phyloP scores from a whole-genome alignment of 2,888 invertebrate genomes.

The Spilarctia lutea region DNA sequence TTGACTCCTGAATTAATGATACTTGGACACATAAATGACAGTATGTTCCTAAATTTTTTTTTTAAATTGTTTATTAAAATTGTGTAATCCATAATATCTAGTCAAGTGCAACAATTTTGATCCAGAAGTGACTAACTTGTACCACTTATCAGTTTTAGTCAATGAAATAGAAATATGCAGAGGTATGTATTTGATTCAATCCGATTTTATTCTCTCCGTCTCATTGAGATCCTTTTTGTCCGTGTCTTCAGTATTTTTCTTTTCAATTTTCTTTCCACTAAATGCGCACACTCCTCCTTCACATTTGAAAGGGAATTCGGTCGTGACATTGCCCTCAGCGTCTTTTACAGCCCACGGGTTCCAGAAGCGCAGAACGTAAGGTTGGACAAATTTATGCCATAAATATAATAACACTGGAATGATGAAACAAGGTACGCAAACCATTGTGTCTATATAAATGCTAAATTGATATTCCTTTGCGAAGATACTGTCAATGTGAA shows the following conservation, averaged over 20 bases:
- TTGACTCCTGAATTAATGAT: background rate
- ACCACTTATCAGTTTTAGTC: background rate
- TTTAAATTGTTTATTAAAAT: background rate
- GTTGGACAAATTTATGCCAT: conserved; percentile 95
- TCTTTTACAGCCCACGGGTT: conserved; percentile 92
- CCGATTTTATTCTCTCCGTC: conserved; percentile 58
- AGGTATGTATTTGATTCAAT: conserved; percentile 44
- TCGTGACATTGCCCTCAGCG: conserved; percentile 86
- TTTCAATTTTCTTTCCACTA: conserved; percentile 57
- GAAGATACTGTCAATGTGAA: background rate
- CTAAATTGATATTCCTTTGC: background rate
- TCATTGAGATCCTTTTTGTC: conserved; percentile 42
- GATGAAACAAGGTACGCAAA: conserved; percentile 94
- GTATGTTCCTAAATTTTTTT: background rate
- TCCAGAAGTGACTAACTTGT: background rate
- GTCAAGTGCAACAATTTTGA: background rate
- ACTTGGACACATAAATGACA: background rate
- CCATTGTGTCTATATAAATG: conserved; percentile 82
- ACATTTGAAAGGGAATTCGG: conserved; percentile 87
- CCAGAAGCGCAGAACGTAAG: conserved; percentile 93
- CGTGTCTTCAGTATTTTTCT: conserved; percentile 34
- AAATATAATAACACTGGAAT: conserved; percentile 93
- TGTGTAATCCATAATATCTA: background rate
- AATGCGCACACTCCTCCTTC: conserved; percentile 86
- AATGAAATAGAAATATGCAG: background rate